A percentile compares a stretch with the other conserved stretches of the same genome.
Evolutionary conservation across 2,888 invertebrate genomes (phyloP).

Genomic region (Cerastoderma edule): DNA sequence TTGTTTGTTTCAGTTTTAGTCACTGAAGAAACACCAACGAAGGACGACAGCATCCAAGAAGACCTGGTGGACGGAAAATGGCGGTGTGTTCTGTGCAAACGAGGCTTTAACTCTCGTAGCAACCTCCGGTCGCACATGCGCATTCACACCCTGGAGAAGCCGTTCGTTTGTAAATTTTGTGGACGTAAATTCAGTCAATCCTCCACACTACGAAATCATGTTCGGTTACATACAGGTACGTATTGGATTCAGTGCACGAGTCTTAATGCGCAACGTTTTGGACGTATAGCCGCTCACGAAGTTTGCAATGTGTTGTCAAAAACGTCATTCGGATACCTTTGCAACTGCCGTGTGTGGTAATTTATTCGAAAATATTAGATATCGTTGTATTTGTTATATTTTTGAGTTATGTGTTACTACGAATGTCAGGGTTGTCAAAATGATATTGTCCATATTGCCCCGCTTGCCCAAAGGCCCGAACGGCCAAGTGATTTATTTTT

Average conservation of each 20-base stretch:
- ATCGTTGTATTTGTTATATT: too few relatives aligned
- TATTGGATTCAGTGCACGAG: background rate
- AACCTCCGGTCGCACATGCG: constrained; percentile 83
- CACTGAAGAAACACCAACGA: too few relatives aligned
- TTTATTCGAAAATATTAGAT: too few relatives aligned
- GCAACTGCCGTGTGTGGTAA: too few relatives aligned
- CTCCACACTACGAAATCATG: constrained; percentile 81
- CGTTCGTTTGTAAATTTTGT: constrained; percentile 80
- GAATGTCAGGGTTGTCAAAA: too few relatives aligned
- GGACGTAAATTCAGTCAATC: constrained; percentile 81
- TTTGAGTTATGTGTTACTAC: too few relatives aligned
- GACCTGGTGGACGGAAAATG: constrained; percentile 45
- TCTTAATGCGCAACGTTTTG: background rate
- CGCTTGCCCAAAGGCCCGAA: too few relatives aligned
- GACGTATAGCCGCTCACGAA: background rate
- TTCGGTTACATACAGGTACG: constrained; percentile 81
- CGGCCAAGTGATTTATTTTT: too few relatives aligned
- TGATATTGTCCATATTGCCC: too few relatives aligned
- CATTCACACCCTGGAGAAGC: constrained; percentile 81
- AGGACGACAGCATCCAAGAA: constrained; percentile 15
- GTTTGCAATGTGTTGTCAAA: too few relatives aligned
- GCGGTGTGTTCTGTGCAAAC: constrained; percentile 78
- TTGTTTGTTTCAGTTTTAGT: too few relatives aligned
- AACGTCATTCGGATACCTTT: too few relatives aligned
- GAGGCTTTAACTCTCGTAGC: constrained; percentile 82